Base-by-base conservation (phyloP, 2,113 vertebrate species). In the Dicaeum eximium region DNA sequence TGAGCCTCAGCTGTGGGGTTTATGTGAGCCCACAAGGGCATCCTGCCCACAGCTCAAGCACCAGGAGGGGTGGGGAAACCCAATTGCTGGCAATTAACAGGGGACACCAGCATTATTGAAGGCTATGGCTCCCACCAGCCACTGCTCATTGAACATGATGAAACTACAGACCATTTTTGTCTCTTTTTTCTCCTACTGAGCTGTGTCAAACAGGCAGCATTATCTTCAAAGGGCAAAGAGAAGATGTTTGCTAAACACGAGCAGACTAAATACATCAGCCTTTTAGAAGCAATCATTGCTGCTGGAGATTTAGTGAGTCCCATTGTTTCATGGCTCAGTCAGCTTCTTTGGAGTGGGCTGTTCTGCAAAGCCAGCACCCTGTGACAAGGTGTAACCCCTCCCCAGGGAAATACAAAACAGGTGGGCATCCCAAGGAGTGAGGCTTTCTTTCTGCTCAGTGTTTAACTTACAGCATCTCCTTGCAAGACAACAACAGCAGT, bases 341-440 rank as follows among this genome's bases (percentile, higher is more conserved):
- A 35, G 61, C 54, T 92, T 62, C 79, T 92, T 74, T 44, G 45
- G 85, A 84, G 57, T 0, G 5, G 65, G 53, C 45, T 91, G 81
- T 19, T 96, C 84, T 92, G 89, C 82, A 90, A 92, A 96, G 81
- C 7, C 4, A 84, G 85, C 6, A 3, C 38, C 61, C 44, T 21
- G 18, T 20, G 70, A 91, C 23, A 44, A 73, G 2, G 11, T 9
- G 0, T 11, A 90, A 72, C 28, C 13, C 65, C 24, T 81, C 75
- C 53, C 37, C 40, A 21, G 17, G 19, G 50, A 96, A 96, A 96
- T 88, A 83, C 88, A 94, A 96, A 88, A 7, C 92, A 96, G 90
- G 78, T 91, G 90, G 92, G 51, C 48, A 91, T 66, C 80, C 86
- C 38, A 53, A 83, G 69, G 40, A 72, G 61, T 3, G 0, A 4